phyloP scores from a whole-genome alignment of 92 coral and sea anemone species.

The Blastomussa wellsi region DNA sequence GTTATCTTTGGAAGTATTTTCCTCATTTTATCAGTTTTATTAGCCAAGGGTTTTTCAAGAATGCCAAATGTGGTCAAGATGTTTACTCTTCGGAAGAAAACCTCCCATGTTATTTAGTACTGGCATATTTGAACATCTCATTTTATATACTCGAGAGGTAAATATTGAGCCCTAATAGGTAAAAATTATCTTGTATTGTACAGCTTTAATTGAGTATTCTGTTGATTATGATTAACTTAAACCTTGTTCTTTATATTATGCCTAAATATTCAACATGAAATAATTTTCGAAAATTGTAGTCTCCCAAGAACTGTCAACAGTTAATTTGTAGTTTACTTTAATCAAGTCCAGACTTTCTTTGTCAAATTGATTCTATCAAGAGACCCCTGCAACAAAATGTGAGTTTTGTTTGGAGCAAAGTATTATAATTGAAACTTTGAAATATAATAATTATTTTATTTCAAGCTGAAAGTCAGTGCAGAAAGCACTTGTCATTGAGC shows the following conservation, averaged over 20 bases:
- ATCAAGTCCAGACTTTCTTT: neutral
- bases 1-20: neutral
- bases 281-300: neutral
- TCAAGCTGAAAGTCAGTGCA: no score
- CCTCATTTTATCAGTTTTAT: neutral
- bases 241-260: neutral
- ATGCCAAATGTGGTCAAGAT: neutral
- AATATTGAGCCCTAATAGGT: neutral
- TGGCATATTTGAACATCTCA: neutral
- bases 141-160: neutral
- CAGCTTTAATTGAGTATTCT: no score
- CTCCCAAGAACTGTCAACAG: neutral
- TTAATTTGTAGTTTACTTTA: neutral
- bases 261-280: neutral
- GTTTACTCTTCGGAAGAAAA: neutral
- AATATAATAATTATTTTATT: no score
- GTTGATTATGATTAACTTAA: neutral
- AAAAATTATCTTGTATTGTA: no score
- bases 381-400: neutral
- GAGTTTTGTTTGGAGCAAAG: neutral
- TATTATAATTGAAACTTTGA: no score
- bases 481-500: no score
- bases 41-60: slow-evolving; percentile 1
- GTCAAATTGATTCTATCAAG: neutral
- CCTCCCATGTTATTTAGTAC: slow-evolving; percentile 17